Evolutionary conservation across 2,113 vertebrate species (phyloP), one percentile per base, ranked within the genome.

Genomic region (Callorhinus ursinus): DNA sequence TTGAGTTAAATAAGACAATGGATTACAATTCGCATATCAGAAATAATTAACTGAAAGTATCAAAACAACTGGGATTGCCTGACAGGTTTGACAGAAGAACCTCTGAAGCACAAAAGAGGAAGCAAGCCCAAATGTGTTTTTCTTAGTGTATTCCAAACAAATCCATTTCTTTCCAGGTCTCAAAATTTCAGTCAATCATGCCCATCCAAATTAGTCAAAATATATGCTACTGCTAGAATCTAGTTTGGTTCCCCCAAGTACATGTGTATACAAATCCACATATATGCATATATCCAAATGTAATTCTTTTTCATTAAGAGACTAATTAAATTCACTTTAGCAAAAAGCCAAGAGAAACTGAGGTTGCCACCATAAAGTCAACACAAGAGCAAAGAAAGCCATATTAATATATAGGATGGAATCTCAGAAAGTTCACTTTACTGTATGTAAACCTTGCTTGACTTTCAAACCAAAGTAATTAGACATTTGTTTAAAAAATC

Each of bases 281-380:
- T 7, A 49, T 49, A 63, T 4, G 5, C 8, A 28, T 63, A 33
- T 33, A 14, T 16, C 7, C 77, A 91, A 95, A 63, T 24, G 5
- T 31, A 72, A 24, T 57, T 81, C 72, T 93, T 93, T 84, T 69
- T 65, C 57, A 86, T 89, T 92, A 91, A 82, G 39, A 89, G 18
- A 74, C 8, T 51, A 49, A 57, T 55, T 69, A 67, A 88, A 84
- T 88, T 65, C 63, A 90, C 55, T 71, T 53, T 65, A n/a, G 57
- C 42, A 77, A 94, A 93, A 88, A 42, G 3, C 4, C 57, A 89
- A 92, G 13, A 36, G 49, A 67, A 96, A 28, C 28, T 84, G 28
- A 74, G 51, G 84, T 8, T 81, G 51, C 16, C 77, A 55, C 31
- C 49, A 80, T 39, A 89, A 91, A 91, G 18, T 83, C 4, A 77